phyloP scores from a whole-genome alignment of 2,888 invertebrate species.

The Trichogramma dendrolimi region DNA sequence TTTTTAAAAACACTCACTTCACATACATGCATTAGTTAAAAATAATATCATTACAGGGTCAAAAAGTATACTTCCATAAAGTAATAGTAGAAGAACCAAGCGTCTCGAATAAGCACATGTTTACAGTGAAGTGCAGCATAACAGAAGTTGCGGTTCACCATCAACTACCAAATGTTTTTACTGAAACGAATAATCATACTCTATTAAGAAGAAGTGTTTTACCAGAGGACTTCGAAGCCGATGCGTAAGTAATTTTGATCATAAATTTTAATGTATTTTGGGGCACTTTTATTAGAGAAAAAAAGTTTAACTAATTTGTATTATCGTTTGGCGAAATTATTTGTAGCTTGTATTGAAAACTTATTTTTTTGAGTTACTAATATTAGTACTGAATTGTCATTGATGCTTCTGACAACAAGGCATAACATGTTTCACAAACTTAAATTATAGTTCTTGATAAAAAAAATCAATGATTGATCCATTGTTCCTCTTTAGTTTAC shows the following conservation, averaged over 20 bases:
- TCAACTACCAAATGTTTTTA: conserved; percentile 36
- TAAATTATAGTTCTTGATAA: no score
- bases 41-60: conserved; percentile 60
- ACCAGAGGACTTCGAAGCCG: conserved; percentile 65
- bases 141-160: conserved; percentile 49
- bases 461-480: no score
- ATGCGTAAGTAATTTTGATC: conserved; percentile 23
- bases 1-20: no score
- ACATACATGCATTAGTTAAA: no score
- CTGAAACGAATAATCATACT: conserved; percentile 57
- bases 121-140: conserved; percentile 71
- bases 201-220: conserved; percentile 66
- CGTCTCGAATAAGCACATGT: conserved; percentile 62
- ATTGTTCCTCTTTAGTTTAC: no score
- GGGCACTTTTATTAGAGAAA: background rate
- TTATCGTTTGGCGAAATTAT: background rate
- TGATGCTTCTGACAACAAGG: no score
- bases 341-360: background rate
- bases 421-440: no score
- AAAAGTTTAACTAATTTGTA: background rate
- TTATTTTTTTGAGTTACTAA: background rate
- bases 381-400: background rate
- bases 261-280: background rate
- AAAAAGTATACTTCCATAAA: conserved; percentile 77
- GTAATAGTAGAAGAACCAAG: conserved; percentile 68